Percentiles rank a stretch among this genome's conserved stretches.
phyloP scores from a whole-genome alignment of 2,113 vertebrate species.

The Pedionomus torquatus region DNA sequence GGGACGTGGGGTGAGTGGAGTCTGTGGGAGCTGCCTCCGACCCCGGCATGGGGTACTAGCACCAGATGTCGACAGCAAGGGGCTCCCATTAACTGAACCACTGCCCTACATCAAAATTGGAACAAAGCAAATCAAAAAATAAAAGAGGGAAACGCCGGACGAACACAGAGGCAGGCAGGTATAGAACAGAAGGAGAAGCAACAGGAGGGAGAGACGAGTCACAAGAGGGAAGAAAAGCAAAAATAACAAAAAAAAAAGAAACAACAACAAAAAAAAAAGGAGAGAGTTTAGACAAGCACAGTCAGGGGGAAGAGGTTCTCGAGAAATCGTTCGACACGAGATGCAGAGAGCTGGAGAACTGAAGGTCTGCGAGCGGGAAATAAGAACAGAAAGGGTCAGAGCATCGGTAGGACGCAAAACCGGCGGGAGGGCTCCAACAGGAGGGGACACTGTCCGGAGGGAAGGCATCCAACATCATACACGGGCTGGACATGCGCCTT shows the following conservation, averaged over 20 bases:
- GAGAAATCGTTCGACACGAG: constrained; percentile 35
- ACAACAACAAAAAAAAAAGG: background rate
- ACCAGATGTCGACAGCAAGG: constrained; percentile 86
- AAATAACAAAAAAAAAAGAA: background rate
- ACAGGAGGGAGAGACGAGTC: constrained; percentile 30
- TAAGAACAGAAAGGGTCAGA: constrained; percentile 38
- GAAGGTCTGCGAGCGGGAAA: background rate
- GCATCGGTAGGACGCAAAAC: constrained; percentile 36
- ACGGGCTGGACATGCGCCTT: constrained; percentile 34
- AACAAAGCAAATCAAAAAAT: constrained; percentile 88
- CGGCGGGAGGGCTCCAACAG: constrained; percentile 27
- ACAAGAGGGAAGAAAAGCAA: constrained; percentile 53
- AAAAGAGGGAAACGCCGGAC: constrained; percentile 70
- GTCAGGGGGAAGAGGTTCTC: background rate
- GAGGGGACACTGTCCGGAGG: constrained; percentile 1
- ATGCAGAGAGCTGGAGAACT: constrained; percentile 23
- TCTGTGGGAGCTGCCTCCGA: constrained; percentile 95
- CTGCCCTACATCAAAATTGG: constrained; percentile 91
- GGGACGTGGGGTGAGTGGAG: constrained; percentile 89
- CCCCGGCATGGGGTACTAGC: constrained; percentile 89
- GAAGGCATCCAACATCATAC: constrained; percentile 36
- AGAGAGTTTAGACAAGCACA: constrained; percentile 72
- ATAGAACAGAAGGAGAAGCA: constrained; percentile 51
- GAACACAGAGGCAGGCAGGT: constrained; percentile 56
- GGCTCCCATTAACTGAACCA: constrained; percentile 91